Percentiles rank a stretch among this genome's conserved stretches.
Evolutionary conservation across 2,888 invertebrate species (phyloP).

Genomic region (Drosophila yooni): DNA sequence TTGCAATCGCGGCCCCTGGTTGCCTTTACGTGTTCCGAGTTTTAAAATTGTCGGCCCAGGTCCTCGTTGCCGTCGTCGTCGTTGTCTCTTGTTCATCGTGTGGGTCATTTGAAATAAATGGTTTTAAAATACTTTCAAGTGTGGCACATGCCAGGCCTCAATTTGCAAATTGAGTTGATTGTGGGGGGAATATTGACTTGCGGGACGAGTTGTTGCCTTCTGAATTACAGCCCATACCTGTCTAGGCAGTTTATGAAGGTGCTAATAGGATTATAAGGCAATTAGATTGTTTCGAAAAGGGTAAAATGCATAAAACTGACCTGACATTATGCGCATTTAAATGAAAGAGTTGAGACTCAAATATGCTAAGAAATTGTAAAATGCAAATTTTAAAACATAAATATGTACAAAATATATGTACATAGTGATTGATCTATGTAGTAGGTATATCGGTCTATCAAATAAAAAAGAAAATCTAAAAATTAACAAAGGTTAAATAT

Average conservation of each 20-base stretch:
- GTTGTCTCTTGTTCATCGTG: slow-evolving; percentile 29
- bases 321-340: slow-evolving; percentile 6
- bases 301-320: slow-evolving; percentile 12
- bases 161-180: slow-evolving; percentile 71
- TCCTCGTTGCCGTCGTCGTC: slow-evolving; percentile 12
- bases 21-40: slow-evolving; percentile 70
- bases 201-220: not conserved
- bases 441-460: not conserved
- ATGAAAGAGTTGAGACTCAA: not conserved
- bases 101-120: slow-evolving; percentile 72
- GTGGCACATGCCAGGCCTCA: slow-evolving; percentile 50
- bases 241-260: slow-evolving; percentile 41
- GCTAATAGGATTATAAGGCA: slow-evolving; percentile 51
- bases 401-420: not conserved
- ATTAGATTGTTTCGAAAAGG: slow-evolving; percentile 37
- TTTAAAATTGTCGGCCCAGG: slow-evolving; percentile 59
- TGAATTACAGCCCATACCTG: slow-evolving; percentile 22
- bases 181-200: slow-evolving; percentile 16
- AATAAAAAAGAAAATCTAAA: not conserved
- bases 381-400: not conserved
- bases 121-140: slow-evolving; percentile 73
- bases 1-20: slow-evolving; percentile 41
- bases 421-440: not conserved
- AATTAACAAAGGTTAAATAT: no score
- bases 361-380: not conserved